These are phyloP conservation scores for Drosophila meridionalis DNA, from an alignment of 2,888 invertebrate genomes.

Conservation along the genomic window DNA sequence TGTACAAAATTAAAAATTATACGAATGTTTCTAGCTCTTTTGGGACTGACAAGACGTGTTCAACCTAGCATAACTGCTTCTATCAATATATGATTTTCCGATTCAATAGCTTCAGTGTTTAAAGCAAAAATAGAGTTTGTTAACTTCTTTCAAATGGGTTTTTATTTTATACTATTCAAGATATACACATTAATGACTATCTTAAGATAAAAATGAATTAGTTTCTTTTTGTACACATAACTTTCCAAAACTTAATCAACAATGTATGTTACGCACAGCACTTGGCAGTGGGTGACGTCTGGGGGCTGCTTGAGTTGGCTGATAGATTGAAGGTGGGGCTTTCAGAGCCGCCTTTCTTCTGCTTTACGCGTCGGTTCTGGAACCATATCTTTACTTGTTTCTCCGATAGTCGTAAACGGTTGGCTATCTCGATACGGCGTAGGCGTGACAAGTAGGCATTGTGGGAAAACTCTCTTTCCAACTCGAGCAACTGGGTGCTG, in stretches of 20 bases:
- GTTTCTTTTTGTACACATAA: conserved; percentile 47
- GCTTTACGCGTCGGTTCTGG: conserved; percentile 95
- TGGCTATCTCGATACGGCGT: conserved; percentile 96
- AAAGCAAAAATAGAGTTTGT: neutral
- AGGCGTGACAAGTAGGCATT: conserved; percentile 96
- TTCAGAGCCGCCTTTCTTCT: conserved; percentile 94
- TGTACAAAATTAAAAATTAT: no score
- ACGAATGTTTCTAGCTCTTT: neutral
- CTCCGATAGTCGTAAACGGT: conserved; percentile 93
- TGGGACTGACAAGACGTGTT: neutral
- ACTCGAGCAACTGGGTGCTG: conserved; percentile 93
- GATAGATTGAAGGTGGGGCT: conserved; percentile 82
- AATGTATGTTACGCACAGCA: conserved; percentile 40
- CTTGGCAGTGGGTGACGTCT: conserved; percentile 47
- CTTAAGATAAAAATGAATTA: conserved; percentile 11
- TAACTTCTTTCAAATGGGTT: neutral
- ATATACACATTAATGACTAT: conserved; percentile 17
- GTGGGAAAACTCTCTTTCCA: conserved; percentile 94
- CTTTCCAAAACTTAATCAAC: neutral
- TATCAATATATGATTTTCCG: neutral
- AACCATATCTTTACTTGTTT: conserved; percentile 99
- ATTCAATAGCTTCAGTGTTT: neutral
- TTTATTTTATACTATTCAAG: conserved; percentile 28
- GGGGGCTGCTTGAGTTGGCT: conserved; percentile 67
- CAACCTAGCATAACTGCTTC: neutral